Evolutionary conservation across 2,113 vertebrate genomes (phyloP).

Genomic region (Tupaia chinensis): DNA sequence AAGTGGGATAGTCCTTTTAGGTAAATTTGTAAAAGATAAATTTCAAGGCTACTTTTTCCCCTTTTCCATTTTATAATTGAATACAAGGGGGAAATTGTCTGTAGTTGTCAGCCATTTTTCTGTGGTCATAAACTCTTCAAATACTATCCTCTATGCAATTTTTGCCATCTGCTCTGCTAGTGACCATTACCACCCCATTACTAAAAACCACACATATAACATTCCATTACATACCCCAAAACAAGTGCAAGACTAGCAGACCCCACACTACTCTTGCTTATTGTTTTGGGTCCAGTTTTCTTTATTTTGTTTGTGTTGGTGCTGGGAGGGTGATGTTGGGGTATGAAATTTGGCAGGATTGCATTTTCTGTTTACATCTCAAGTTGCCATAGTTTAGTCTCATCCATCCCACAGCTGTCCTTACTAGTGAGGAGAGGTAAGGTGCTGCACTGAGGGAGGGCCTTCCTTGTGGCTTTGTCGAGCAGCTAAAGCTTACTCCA

Average conservation of each 20-base stretch:
- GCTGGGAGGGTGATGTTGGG: conserved; percentile 81
- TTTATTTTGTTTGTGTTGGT: conserved; percentile 76
- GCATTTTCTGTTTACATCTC: conserved; percentile 68
- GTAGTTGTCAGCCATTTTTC: conserved; percentile 83
- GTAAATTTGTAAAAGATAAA: conserved; percentile 74
- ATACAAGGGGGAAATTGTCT: conserved; percentile 69
- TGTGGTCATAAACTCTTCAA: conserved; percentile 82
- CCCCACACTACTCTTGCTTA: conserved; percentile 81
- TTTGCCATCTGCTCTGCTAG: conserved; percentile 85
- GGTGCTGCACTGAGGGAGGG: conserved; percentile 43
- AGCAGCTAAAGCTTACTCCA: conserved; percentile 67
- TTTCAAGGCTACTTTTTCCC: conserved; percentile 58
- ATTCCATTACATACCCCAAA: conserved; percentile 86
- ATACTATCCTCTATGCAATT: conserved; percentile 80
- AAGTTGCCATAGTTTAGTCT: conserved; percentile 68
- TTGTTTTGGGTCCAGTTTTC: conserved; percentile 81
- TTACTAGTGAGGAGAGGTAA: conserved; percentile 50
- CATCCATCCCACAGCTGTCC: conserved; percentile 23
- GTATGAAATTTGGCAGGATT: conserved; percentile 47
- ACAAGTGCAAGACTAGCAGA: conserved; percentile 82
- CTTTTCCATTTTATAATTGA: conserved; percentile 62
- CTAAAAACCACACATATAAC: conserved; percentile 81
- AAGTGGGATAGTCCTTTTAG: conserved; percentile 43
- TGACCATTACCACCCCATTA: conserved; percentile 84
- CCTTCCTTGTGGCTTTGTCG: not conserved